Percentiles rank a stretch among this genome's conserved stretches.
Evolutionary conservation across 2,797 vertebrate genomes (phyloP).

Genomic region (Acanthornis magna): DNA sequence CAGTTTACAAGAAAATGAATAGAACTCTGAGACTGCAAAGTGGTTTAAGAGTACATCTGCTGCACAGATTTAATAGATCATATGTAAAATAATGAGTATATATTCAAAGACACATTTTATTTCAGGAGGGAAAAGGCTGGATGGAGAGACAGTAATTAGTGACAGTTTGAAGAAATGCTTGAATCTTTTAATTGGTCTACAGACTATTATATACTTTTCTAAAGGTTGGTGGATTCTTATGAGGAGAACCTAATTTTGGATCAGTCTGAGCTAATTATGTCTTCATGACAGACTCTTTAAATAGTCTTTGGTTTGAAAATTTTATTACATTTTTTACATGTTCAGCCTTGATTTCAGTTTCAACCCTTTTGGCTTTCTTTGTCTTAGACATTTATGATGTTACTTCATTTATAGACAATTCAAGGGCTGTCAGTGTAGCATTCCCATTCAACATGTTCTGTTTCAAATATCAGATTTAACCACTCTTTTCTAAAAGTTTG

Average conservation of each 20-base stretch:
- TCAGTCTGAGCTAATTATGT: conserved; percentile 2
- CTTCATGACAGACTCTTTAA: background rate
- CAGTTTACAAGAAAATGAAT: background rate
- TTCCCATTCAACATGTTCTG: background rate
- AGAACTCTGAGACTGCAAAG: background rate
- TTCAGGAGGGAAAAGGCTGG: background rate
- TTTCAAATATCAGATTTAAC: background rate
- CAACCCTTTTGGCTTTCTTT: background rate
- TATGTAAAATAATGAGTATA: background rate
- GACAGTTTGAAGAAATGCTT: background rate
- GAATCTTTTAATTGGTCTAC: conserved; percentile 2
- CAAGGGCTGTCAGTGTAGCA: background rate
- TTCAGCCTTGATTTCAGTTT: background rate
- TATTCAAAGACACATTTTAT: background rate
- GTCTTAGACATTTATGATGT: background rate
- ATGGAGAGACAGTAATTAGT: background rate
- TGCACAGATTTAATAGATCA: background rate
- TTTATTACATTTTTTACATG: conserved; percentile 6
- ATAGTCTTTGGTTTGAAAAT: background rate
- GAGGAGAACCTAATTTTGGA: background rate
- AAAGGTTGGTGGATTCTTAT: background rate
- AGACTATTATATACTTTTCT: background rate
- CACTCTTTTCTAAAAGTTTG: background rate
- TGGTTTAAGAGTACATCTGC: background rate
- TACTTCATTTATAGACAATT: background rate